Percentiles rank a stretch among this genome's conserved stretches.
phyloP scores from a whole-genome alignment of 1,140 invertebrate genomes.

The Heliconius hewitsoni region DNA sequence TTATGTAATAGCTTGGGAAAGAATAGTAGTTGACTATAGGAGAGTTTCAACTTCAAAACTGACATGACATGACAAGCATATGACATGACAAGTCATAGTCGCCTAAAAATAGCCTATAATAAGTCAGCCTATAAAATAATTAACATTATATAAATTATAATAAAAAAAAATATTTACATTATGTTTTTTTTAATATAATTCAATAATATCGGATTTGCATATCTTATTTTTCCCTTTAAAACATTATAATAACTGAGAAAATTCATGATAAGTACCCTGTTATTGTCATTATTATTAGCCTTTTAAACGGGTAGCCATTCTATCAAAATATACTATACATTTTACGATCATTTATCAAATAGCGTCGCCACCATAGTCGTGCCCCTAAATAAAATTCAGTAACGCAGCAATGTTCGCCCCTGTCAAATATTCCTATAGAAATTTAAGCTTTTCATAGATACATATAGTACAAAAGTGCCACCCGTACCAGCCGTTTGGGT shows the following conservation, averaged over 20 bases:
- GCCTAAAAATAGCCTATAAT: too few species aligned
- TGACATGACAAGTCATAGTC: too few species aligned
- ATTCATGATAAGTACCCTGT: not conserved
- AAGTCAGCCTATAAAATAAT: too few species aligned
- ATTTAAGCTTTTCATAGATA: conserved; percentile 34
- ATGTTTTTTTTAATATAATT: too few species aligned
- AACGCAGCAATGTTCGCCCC: conserved; percentile 19
- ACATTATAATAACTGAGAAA: not conserved
- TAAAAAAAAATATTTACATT: too few species aligned
- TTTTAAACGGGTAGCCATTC: not conserved
- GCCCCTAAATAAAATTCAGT: conserved; percentile 33
- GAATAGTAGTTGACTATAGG: not conserved
- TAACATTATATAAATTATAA: too few species aligned
- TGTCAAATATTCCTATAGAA: conserved; percentile 36
- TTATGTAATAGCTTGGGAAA: not conserved
- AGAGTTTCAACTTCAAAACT: too few species aligned
- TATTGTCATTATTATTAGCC: not conserved
- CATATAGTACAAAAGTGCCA: conserved; percentile 28
- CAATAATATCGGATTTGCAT: too few species aligned
- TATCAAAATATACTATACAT: not conserved
- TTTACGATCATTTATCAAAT: conserved; percentile 33
- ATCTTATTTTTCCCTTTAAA: not conserved
- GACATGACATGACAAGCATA: too few species aligned
- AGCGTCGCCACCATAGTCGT: conserved; percentile 24
- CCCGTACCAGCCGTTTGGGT: conserved; percentile 33